Evolutionary conservation across 1,140 invertebrate genomes (phyloP).

Genomic region (Drosophila sucinea): DNA sequence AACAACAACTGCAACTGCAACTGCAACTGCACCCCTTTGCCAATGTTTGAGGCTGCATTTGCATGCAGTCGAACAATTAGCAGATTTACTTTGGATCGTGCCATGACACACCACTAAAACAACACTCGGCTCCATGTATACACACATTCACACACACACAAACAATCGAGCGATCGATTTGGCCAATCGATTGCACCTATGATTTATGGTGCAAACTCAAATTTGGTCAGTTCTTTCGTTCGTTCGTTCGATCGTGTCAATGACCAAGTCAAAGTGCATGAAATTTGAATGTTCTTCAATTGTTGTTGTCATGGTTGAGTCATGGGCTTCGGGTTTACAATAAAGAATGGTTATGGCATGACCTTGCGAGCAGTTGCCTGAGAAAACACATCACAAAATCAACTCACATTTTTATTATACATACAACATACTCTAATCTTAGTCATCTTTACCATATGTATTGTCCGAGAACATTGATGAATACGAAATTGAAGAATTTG

Average conservation of each 20-base stretch:
- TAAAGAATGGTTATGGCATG: background rate
- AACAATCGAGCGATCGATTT: slow-evolving; percentile 62
- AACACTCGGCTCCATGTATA: background rate
- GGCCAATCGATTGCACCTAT: slow-evolving; percentile 68
- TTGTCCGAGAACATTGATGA: too few species aligned
- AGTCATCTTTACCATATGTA: too few species aligned
- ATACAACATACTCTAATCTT: too few species aligned
- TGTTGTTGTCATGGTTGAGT: slow-evolving; percentile 41
- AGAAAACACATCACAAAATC: slow-evolving; percentile 9
- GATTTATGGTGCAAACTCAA: slow-evolving; percentile 64
- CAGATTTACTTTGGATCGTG: slow-evolving; percentile 63
- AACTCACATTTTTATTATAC: too few species aligned
- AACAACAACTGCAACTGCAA: slow-evolving; percentile 30
- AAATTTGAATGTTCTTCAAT: slow-evolving; percentile 60
- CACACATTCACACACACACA: slow-evolving; percentile 24
- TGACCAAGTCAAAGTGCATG: slow-evolving; percentile 68
- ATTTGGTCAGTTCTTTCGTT: slow-evolving; percentile 32
- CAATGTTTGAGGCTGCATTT: background rate
- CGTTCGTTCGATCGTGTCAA: slow-evolving; percentile 59
- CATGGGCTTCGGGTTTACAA: slow-evolving; percentile 14
- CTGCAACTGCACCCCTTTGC: slow-evolving; percentile 62
- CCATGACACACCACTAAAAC: slow-evolving; percentile 43
- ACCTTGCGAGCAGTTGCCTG: slow-evolving; percentile 14
- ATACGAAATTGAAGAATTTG: too few species aligned
- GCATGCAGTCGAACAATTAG: slow-evolving; percentile 58